These are phyloP conservation scores for Eurystomus glaucurus DNA, from an alignment of 2,797 vertebrate genomes.

Conservation along the genomic window DNA sequence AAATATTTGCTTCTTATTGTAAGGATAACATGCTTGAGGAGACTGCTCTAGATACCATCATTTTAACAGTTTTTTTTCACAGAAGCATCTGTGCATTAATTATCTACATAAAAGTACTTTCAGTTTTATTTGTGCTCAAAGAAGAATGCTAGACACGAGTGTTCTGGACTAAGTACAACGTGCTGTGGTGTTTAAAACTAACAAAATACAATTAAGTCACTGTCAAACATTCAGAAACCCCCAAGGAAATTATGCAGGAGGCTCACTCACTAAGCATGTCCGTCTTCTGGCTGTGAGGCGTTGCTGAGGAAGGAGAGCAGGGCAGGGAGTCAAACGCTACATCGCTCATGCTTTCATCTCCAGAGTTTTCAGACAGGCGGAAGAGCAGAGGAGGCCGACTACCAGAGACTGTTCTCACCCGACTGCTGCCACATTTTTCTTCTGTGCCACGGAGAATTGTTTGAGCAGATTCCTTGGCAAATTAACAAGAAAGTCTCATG, in stretches of 20 bases:
- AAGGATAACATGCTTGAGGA: background rate
- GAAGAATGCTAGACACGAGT: background rate
- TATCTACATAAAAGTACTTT: background rate
- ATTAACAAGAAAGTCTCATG: background rate
- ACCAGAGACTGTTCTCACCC: conserved; percentile 89
- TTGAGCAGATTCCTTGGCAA: conserved; percentile 90
- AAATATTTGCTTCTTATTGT: background rate
- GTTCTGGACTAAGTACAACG: background rate
- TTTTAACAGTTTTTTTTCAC: background rate
- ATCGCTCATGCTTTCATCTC: conserved; percentile 93
- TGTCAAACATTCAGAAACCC: fast-evolving
- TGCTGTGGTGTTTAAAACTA: background rate
- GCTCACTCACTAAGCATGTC: conserved; percentile 81
- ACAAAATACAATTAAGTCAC: background rate
- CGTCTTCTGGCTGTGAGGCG: conserved; percentile 82
- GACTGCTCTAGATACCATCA: background rate
- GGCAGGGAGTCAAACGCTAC: conserved; percentile 88
- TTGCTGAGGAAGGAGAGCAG: conserved; percentile 86
- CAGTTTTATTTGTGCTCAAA: background rate
- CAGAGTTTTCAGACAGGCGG: conserved; percentile 93
- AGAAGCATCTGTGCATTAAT: background rate
- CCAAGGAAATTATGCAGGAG: background rate
- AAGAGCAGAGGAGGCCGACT: conserved; percentile 88
- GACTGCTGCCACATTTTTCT: conserved; percentile 92
- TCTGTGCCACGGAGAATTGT: conserved; percentile 94